Evolutionary conservation across 64 coral and sea anemone genomes (phyloP).

Genomic region (Montipora efflorescens): DNA sequence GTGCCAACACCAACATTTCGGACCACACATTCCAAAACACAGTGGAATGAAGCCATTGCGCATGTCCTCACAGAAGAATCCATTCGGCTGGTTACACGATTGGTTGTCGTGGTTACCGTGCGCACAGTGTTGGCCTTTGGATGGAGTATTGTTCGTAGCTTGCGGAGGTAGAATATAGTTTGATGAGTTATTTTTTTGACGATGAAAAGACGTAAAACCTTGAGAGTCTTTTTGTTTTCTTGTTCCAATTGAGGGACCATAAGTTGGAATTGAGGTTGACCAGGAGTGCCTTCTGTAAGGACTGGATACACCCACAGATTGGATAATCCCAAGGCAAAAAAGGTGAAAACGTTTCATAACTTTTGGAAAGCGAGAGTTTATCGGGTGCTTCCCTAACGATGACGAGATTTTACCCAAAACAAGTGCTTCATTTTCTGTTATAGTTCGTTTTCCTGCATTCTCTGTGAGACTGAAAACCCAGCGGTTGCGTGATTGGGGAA

Average conservation of each 20-base stretch:
- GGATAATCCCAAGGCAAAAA: background rate
- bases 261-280: background rate
- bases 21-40: slow-evolving; percentile 71
- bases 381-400: background rate
- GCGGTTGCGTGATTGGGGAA: background rate
- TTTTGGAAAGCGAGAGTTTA: background rate
- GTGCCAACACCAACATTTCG: slow-evolving; percentile 55
- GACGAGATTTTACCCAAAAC: background rate
- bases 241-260: background rate
- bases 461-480: background rate
- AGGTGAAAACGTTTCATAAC: background rate
- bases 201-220: background rate
- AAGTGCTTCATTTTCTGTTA: background rate
- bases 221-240: background rate
- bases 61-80: slow-evolving; percentile 27
- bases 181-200: background rate
- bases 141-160: background rate
- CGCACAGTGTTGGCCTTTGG: background rate
- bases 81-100: background rate
- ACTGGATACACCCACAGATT: background rate
- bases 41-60: slow-evolving; percentile 5
- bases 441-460: background rate
- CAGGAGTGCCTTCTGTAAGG: background rate
- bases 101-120: background rate
- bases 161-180: background rate